Base-by-base conservation (phyloP, 1,140 invertebrate species). In the Megalonaias nervosa region DNA sequence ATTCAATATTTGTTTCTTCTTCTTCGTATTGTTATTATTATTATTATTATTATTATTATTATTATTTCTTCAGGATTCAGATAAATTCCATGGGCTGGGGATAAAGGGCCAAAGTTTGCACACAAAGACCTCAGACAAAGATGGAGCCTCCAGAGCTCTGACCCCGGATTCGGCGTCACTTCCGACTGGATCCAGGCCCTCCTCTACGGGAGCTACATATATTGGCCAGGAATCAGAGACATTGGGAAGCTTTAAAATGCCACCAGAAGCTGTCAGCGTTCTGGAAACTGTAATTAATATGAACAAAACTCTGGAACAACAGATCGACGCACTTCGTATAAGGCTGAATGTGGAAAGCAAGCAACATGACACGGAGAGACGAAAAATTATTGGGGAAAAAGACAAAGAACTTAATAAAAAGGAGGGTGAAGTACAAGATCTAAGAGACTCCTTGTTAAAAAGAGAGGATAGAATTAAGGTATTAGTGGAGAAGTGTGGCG, bases 301-400 rank as follows among this genome's bases (percentile, higher is more conserved):
- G 67, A 84, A 82, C 62, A 77, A 84, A 67, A 80, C 84, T 9
- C 74, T 88, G 1, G 84, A 85, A 72, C 79, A 81, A 57, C 86
- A 88, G 62, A 85, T 88, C 23, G 84, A 86, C 2, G 78, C 84
- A 16, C 71, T 88, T 1, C 65, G 86, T 48, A 71, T 85, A 23
- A 73, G 83, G 60, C 78, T 88, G 14, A 80, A 84, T 31, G 82
- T 86, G 38, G 84, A 86, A 23, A 77, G 83, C n/a, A 88, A 83
- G 72, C 81, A 85, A 31, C 78, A 85, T 55, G 77, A 79, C n/a
- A 61, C 71, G 6, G 84, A 85, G 56, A 81, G 79, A 68, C 76
- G 67, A 21, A 84, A 80, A 48, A 82, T 85, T 14, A n/a, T 77
- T 19, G 56, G 82, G 58, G 82, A 82, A 48, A 88, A 85, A 71